A percentile compares a stretch with the other conserved stretches of the same genome.
Conservation (phyloP, 35 echinoderm and acorn worm species). For the Lytechinus variegatus region DNA sequence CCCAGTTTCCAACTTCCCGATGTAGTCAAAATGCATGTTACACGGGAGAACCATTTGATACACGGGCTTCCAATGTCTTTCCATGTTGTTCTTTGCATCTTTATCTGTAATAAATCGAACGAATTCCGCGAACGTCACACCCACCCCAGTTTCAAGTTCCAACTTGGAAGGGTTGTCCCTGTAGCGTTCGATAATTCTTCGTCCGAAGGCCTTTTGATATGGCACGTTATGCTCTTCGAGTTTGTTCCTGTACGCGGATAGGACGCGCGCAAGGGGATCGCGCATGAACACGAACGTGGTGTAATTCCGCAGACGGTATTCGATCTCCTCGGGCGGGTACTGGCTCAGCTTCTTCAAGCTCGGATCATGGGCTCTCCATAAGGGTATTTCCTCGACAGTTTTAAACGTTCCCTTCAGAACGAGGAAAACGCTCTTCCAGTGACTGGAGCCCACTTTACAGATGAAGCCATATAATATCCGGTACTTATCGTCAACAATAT, state of each 20-base stretch:
- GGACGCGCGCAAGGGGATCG: constrained; percentile 76
- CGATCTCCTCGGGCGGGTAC: constrained; percentile 57
- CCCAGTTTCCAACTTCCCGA: constrained; percentile 82
- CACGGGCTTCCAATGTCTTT: constrained; percentile 84
- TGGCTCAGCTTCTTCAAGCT: constrained; percentile 71
- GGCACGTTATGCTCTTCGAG: constrained; percentile 56
- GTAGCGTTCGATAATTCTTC: constrained; percentile 65
- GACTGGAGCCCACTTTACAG: constrained; percentile 88
- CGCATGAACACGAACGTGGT: constrained; percentile 89
- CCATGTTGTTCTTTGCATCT: constrained; percentile 27
- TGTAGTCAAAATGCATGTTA: constrained; percentile 75
- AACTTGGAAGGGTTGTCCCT: constrained; percentile 63
- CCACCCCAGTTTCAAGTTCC: constrained; percentile 54
- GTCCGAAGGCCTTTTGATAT: constrained; percentile 63
- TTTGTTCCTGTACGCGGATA: constrained; percentile 37
- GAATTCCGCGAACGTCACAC: constrained; percentile 65
- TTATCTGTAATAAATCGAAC: constrained; percentile 7
- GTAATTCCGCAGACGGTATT: constrained; percentile 79
- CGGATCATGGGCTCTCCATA: constrained; percentile 73
- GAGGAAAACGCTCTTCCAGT: constrained; percentile 92
- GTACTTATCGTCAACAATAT: constrained; percentile 80
- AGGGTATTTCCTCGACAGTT: constrained; percentile 77
- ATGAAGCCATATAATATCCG: constrained; percentile 73
- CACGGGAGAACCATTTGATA: constrained; percentile 87
- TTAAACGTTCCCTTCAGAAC: constrained; percentile 88